Conservation (phyloP, 2,113 vertebrate genomes). For the Solenodon paradoxus region DNA sequence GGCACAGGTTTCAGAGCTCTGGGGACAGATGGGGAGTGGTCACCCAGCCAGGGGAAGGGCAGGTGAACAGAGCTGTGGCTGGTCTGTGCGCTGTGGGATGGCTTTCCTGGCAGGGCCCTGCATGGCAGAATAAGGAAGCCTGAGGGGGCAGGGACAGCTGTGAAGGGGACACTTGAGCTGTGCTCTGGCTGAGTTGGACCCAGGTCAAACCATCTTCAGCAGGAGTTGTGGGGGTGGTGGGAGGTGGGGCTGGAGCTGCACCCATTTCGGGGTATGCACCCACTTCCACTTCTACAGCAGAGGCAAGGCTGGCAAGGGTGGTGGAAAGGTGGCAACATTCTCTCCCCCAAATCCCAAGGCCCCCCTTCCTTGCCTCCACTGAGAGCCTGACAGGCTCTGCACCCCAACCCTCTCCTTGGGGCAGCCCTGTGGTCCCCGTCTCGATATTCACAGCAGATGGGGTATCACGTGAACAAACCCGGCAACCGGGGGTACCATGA, state of each 20-base stretch:
- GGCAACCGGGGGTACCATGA: conserved; percentile 12
- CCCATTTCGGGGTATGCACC: background rate
- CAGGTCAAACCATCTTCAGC: background rate
- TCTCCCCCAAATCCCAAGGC: background rate
- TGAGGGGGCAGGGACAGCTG: rapidly evolving
- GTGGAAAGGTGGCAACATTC: background rate
- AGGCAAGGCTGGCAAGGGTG: background rate
- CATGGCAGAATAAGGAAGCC: too few species aligned
- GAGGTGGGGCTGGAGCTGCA: background rate
- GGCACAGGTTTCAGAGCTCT: background rate
- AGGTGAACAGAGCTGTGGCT: background rate
- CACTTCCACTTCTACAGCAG: background rate
- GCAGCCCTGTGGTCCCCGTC: background rate
- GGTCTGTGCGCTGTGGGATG: background rate
- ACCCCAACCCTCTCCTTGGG: background rate
- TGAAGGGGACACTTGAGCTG: background rate
- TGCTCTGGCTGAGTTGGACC: background rate
- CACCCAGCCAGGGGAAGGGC: rapidly evolving
- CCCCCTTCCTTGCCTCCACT: too few species aligned
- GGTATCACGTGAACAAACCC: conserved; percentile 29
- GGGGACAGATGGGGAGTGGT: background rate
- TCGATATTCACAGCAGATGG: conserved; percentile 73
- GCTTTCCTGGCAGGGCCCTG: background rate
- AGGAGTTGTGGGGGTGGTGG: too few species aligned
- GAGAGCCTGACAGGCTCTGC: background rate